These are phyloP conservation scores for Cottoperca gobio DNA, from an alignment of 2,797 vertebrate genomes.

Conservation along the genomic window DNA sequence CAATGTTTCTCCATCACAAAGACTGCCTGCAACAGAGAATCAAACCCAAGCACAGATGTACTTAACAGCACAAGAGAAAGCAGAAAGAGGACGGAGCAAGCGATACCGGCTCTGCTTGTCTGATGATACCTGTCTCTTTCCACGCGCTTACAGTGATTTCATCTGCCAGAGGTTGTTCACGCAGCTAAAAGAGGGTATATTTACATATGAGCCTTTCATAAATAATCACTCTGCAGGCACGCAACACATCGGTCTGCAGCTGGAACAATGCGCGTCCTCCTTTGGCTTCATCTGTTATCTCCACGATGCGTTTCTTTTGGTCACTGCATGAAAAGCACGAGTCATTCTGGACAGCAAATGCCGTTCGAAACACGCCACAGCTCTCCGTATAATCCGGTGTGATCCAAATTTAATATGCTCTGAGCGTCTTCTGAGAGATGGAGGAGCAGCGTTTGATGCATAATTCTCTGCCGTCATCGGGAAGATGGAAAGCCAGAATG, in stretches of 20 bases:
- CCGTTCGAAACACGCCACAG: conserved; percentile 23
- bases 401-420: conserved; percentile 58
- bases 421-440: conserved; percentile 44
- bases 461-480: conserved; percentile 38
- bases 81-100: conserved; percentile 18
- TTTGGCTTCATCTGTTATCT: neutral
- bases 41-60: conserved; percentile 52
- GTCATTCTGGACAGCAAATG: conserved; percentile 32
- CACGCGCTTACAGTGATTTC: conserved; percentile 32
- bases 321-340: conserved; percentile 9
- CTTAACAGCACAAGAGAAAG: conserved; percentile 44
- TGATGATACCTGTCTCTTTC: conserved; percentile 39
- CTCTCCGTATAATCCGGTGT: conserved; percentile 56
- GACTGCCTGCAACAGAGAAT: conserved; percentile 45
- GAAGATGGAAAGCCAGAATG: conserved; percentile 38
- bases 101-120: conserved; percentile 20
- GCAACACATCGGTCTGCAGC: neutral
- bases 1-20: conserved; percentile 52
- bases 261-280: neutral
- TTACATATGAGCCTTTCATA: conserved; percentile 29
- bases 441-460: conserved; percentile 36
- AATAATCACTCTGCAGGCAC: conserved; percentile 40
- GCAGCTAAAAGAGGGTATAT: conserved; percentile 15
- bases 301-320: conserved; percentile 8
- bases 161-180: conserved; percentile 45